phyloP scores from a whole-genome alignment of 2,797 vertebrate genomes.

The Gymnoscopelus braueri region DNA sequence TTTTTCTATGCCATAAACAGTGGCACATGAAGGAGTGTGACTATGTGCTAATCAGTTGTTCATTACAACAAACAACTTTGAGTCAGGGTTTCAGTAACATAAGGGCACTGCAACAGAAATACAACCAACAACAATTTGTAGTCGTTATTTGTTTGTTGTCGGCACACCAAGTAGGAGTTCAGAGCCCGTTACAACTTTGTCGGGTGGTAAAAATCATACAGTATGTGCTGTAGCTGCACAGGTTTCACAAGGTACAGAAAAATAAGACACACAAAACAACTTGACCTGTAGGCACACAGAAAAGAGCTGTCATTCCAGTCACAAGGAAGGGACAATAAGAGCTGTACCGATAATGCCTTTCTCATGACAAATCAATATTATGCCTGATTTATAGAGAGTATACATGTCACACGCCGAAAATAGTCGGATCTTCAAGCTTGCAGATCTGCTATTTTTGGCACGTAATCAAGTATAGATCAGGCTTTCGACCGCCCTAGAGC shows the following conservation, averaged over 20 bases:
- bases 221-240: slow-evolving; percentile 13
- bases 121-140: background rate
- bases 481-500: too few relatives aligned
- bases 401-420: too few relatives aligned
- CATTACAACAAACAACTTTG: background rate
- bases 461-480: too few relatives aligned
- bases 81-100: slow-evolving; percentile 26
- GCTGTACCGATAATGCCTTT: background rate
- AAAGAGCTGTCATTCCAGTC: background rate
- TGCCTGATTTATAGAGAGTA: too few relatives aligned
- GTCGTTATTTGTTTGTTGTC: slow-evolving; percentile 34
- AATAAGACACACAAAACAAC: background rate
- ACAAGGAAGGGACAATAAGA: background rate
- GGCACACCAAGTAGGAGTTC: slow-evolving; percentile 23
- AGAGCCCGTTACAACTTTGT: background rate
- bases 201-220: background rate
- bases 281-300: slow-evolving; percentile 31
- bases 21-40: slow-evolving; percentile 7
- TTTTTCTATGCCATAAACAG: slow-evolving; percentile 9
- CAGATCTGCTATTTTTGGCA: too few relatives aligned
- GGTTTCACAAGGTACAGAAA: too few relatives aligned
- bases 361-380: background rate
- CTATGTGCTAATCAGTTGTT: slow-evolving; percentile 4
- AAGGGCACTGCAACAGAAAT: slow-evolving; percentile 39
- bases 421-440: too few relatives aligned